Conservation (phyloP, 2,888 invertebrate genomes). For the Caenorhabditis sp. region DNA sequence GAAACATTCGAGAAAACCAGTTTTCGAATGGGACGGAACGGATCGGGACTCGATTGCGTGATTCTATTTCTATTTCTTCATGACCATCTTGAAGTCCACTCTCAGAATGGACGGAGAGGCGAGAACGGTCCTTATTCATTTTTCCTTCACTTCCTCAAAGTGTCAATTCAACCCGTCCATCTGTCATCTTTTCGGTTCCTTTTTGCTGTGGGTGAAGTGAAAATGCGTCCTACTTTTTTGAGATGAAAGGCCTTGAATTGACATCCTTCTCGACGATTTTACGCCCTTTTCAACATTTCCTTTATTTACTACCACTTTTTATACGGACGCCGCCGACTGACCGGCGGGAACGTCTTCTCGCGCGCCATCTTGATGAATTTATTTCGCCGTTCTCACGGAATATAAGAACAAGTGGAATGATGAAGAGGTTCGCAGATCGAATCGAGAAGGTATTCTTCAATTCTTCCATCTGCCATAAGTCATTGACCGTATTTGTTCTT, state of each 20-base stretch:
- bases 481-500: not conserved
- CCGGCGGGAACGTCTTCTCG: conserved; percentile 12
- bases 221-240: conserved; percentile 18
- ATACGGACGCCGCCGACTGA: conserved; percentile 1
- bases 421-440: not conserved
- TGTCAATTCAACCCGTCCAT: conserved; percentile 11
- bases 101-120: no score
- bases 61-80: no score
- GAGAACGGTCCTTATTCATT: no score
- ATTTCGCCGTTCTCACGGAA: conserved; percentile 8
- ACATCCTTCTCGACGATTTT: conserved; percentile 17
- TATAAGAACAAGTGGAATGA: not conserved
- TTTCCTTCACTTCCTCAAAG: conserved; percentile 1
- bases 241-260: conserved; percentile 23
- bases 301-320: conserved; percentile 43
- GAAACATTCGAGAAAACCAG: no score
- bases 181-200: not conserved
- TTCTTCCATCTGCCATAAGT: conserved; percentile 5
- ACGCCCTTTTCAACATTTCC: conserved; percentile 53
- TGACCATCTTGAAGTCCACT: no score
- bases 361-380: conserved; percentile 10
- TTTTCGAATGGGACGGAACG: no score
- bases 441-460: not conserved
- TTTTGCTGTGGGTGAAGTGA: conserved; percentile 1
- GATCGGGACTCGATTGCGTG: no score